These are phyloP conservation scores for Heliconius sara DNA, from an alignment of 2,888 invertebrate species.

Conservation along the genomic window DNA sequence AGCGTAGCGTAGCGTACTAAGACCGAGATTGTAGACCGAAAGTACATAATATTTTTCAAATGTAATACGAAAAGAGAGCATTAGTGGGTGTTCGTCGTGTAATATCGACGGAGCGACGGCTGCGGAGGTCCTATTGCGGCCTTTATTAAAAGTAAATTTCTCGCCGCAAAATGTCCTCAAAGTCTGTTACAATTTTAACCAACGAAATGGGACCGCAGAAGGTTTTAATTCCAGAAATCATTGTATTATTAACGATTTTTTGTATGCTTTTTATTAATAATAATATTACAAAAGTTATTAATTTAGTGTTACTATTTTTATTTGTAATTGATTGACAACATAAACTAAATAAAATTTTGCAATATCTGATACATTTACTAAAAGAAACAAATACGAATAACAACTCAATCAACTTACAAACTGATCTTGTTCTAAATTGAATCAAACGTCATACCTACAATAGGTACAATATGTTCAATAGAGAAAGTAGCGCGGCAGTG, in stretches of 20 bases:
- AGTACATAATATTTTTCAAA: slow-evolving; percentile 78
- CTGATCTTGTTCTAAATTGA: slow-evolving; percentile 62
- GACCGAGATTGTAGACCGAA: slow-evolving; percentile 75
- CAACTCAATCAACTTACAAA: slow-evolving; percentile 24
- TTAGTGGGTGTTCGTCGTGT: slow-evolving; percentile 78
- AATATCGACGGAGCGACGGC: slow-evolving; percentile 77
- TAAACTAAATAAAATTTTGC: neutral
- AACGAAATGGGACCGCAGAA: slow-evolving; percentile 34
- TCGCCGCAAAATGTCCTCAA: slow-evolving; percentile 77
- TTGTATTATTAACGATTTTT: neutral
- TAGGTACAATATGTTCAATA: slow-evolving; percentile 78
- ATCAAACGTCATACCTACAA: slow-evolving; percentile 68
- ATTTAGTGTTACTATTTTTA: no score
- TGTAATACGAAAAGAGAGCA: slow-evolving; percentile 78
- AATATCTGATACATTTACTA: neutral
- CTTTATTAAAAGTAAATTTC: slow-evolving; percentile 83
- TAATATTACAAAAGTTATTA: no score
- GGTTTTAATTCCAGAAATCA: slow-evolving; percentile 29
- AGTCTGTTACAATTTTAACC: slow-evolving; percentile 58
- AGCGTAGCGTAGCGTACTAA: no score
- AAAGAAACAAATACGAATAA: neutral
- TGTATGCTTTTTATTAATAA: no score
- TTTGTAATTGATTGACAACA: neutral
- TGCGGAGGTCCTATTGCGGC: slow-evolving; percentile 71
- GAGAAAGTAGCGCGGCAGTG: slow-evolving; percentile 69